Conservation (phyloP, 2,797 vertebrate species). For the Tragelaphus oryx region DNA sequence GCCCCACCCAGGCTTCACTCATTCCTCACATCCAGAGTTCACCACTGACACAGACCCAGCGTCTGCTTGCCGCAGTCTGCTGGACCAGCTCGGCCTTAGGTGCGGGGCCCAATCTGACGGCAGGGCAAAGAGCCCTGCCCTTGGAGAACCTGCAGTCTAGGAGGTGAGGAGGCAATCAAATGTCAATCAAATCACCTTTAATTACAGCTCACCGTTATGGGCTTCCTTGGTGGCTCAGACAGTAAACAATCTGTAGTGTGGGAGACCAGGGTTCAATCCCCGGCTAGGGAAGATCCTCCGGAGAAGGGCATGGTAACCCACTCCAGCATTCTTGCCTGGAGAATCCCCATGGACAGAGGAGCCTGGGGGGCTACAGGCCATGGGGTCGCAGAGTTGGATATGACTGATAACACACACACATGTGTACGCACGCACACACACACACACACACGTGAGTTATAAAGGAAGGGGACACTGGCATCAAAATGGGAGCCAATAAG, state of each 20-base stretch:
- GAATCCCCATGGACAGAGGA: not conserved
- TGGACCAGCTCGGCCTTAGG: not conserved
- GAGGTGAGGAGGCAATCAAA: not conserved
- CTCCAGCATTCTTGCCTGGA: not conserved
- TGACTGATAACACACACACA: not conserved
- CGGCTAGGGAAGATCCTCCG: not conserved
- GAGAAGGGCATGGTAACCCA: not conserved
- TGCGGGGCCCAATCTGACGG: accelerated
- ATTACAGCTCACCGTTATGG: not conserved
- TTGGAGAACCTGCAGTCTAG: not conserved
- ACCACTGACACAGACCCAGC: not conserved
- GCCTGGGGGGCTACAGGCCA: not conserved
- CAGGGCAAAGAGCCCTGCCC: not conserved
- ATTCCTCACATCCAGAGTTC: not conserved
- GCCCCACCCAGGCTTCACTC: accelerated
- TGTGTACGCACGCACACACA: accelerated
- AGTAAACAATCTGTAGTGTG: not conserved
- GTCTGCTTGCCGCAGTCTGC: not conserved
- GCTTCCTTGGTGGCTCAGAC: not conserved
- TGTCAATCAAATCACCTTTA: not conserved
- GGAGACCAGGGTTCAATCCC: not conserved
- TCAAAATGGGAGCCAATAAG: not conserved
- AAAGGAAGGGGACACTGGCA: not conserved
- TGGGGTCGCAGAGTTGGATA: not conserved
- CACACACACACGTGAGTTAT: not conserved